phyloP scores from a whole-genome alignment of 2,888 invertebrate species.

The Mimumesa dahlbomi region DNA sequence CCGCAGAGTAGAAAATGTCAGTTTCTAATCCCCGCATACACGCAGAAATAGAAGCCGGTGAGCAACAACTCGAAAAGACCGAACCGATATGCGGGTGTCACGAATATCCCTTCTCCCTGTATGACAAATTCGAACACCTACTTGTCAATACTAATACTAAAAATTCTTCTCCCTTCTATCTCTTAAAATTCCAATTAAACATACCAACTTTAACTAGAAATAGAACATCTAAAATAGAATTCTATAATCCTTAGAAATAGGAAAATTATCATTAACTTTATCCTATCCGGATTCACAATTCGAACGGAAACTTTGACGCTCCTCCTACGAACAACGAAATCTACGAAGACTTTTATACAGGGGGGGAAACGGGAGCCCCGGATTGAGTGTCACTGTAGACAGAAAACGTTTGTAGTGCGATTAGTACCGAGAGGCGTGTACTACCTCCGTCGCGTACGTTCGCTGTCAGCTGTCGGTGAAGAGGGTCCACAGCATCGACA shows the following conservation, averaged over 20 bases:
- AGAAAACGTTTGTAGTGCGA: constrained; percentile 78
- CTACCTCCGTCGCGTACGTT: constrained; percentile 77
- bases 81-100: background rate
- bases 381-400: constrained; percentile 70
- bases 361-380: constrained; percentile 8
- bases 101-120: no score
- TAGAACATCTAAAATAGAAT: no score
- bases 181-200: no score
- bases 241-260: no score
- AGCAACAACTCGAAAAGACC: background rate
- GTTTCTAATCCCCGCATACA: constrained; percentile 54
- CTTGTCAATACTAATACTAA: no score
- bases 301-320: no score
- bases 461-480: constrained; percentile 76
- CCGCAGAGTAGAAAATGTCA: constrained; percentile 71
- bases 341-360: background rate
- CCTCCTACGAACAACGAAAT: no score
- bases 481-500: constrained; percentile 62
- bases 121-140: no score
- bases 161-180: no score
- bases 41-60: constrained; percentile 19
- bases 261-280: no score
- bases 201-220: no score
- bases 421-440: constrained; percentile 78
- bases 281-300: no score